Conservation (phyloP, 2,888 invertebrate species). For the Drosophila cognata region DNA sequence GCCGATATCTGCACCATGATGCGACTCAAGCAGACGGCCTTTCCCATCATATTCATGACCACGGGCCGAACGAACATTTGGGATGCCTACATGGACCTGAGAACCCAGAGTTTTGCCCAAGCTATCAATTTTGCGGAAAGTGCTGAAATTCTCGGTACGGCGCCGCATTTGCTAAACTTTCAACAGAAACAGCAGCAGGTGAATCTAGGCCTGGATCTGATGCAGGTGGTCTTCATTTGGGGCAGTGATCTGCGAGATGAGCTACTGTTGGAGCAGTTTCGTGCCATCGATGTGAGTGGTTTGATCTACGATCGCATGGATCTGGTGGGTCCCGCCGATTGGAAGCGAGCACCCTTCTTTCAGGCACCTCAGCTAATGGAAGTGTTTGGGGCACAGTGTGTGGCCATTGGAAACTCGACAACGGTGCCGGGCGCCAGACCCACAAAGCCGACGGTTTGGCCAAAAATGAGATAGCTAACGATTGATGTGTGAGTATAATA, state of each 20-base stretch:
- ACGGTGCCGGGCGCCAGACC: slow-evolving; percentile 67
- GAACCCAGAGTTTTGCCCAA: slow-evolving; percentile 91
- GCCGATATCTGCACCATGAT: slow-evolving; percentile 98
- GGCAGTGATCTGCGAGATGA: slow-evolving; percentile 96
- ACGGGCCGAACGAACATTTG: slow-evolving; percentile 70
- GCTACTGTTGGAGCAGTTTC: slow-evolving; percentile 92
- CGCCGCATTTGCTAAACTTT: slow-evolving; percentile 95
- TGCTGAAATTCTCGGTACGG: slow-evolving; percentile 93
- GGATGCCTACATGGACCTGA: slow-evolving; percentile 92
- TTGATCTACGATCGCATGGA: slow-evolving; percentile 97
- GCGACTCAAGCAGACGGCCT: slow-evolving; percentile 96
- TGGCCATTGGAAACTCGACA: slow-evolving; percentile 69
- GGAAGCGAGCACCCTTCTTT: slow-evolving; percentile 77
- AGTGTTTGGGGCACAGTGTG: slow-evolving; percentile 74
- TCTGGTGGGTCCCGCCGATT: slow-evolving; percentile 58
- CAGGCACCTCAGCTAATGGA: slow-evolving; percentile 66
- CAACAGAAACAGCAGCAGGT: slow-evolving; percentile 88
- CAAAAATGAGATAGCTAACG: slow-evolving; percentile 56
- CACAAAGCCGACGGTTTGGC: slow-evolving; percentile 76
- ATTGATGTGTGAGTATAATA: slow-evolving; percentile 1
- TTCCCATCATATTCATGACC: slow-evolving; percentile 95
- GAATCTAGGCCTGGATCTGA: slow-evolving; percentile 89
- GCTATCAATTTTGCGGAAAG: slow-evolving; percentile 93
- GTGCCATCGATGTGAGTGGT: slow-evolving; percentile 94
- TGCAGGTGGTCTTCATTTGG: slow-evolving; percentile 97